These are phyloP conservation scores for Silvanus unidentatus DNA, from an alignment of 2,888 invertebrate species.

Conservation along the genomic window DNA sequence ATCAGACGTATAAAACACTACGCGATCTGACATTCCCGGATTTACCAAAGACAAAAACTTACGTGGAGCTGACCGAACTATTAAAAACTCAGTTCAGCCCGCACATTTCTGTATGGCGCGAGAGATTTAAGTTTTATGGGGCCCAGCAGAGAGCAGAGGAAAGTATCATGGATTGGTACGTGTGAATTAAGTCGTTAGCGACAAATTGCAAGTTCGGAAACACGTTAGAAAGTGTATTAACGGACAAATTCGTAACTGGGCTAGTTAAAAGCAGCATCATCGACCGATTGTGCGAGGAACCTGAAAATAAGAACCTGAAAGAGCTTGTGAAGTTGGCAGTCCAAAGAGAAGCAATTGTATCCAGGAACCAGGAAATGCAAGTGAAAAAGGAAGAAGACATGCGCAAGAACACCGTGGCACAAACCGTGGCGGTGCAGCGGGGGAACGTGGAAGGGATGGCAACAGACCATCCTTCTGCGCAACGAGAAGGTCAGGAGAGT, in stretches of 20 bases:
- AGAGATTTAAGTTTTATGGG: conserved; percentile 10
- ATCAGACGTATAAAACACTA: too few relatives aligned
- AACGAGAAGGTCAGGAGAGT: too few relatives aligned
- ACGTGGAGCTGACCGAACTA: conserved; percentile 8
- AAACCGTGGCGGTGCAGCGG: too few relatives aligned
- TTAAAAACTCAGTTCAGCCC: conserved; percentile 11
- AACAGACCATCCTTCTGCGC: too few relatives aligned
- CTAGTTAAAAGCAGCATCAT: conserved; percentile 5
- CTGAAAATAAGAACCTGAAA: background rate
- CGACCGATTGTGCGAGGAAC: conserved; percentile 7
- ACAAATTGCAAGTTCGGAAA: conserved; percentile 12
- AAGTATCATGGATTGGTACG: conserved; percentile 8
- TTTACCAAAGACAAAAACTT: too few relatives aligned
- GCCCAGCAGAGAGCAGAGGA: conserved; percentile 3
- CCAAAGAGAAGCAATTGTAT: background rate
- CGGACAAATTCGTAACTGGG: conserved; percentile 8
- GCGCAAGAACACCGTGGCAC: background rate
- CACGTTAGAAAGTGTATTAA: conserved; percentile 3
- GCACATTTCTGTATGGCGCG: conserved; percentile 6
- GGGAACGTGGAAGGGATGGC: too few relatives aligned
- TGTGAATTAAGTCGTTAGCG: conserved; percentile 7
- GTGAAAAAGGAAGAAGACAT: background rate
- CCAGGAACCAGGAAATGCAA: too few relatives aligned
- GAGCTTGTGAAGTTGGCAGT: background rate
- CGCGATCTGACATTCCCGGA: too few relatives aligned